Percentiles rank a stretch among this genome's conserved stretches.
Conservation (phyloP, 2,113 vertebrate genomes). For the Daubentonia madagascariensis region DNA sequence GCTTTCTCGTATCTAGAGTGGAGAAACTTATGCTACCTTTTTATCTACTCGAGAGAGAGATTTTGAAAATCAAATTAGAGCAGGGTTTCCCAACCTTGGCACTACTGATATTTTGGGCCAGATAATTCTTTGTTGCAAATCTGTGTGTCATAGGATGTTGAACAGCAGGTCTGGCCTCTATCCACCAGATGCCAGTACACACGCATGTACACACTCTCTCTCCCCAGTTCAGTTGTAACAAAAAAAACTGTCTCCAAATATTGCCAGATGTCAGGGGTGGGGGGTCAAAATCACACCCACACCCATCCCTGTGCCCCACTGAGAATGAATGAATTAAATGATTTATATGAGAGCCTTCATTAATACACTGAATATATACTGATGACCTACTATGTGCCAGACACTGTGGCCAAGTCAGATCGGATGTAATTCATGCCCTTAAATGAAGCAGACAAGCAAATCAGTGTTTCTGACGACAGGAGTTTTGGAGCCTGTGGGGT, state of each 20-base stretch:
- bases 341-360: constrained; percentile 1
- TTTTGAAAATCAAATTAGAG: constrained; percentile 14
- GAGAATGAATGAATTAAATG: background rate
- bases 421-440: background rate
- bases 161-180: background rate
- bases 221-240: background rate
- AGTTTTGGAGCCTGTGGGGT: background rate
- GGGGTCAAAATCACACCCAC: background rate
- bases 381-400: constrained; percentile 1
- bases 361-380: background rate
- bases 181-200: background rate
- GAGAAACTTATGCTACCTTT: background rate
- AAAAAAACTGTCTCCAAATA: background rate
- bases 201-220: background rate
- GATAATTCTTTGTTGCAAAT: background rate
- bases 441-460: background rate
- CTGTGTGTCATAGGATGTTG: background rate
- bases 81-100: background rate
- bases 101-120: background rate
- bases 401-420: background rate
- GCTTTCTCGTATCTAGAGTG: background rate
- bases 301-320: background rate
- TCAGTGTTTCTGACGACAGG: background rate
- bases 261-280: background rate
- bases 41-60: background rate